Evolutionary conservation across 1,140 invertebrate species (phyloP).

Genomic region (Macrobrachium nipponense): DNA sequence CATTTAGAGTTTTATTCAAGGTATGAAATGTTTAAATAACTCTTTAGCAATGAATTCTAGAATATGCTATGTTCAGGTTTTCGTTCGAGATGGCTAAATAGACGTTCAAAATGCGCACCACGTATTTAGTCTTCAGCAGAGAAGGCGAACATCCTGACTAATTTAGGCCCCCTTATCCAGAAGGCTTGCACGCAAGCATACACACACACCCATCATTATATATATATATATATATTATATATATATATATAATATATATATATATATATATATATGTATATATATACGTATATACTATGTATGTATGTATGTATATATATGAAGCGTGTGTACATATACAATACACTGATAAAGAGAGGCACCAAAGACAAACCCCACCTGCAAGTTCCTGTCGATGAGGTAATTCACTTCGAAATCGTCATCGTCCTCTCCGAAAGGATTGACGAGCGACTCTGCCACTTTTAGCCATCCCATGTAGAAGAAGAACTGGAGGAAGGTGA

Average conservation of each 20-base stretch:
- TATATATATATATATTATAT: background rate
- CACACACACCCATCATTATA: too few species aligned
- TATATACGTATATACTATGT: background rate
- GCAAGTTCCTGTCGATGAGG: conserved; percentile 88
- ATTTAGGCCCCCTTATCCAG: too few species aligned
- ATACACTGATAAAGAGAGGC: background rate
- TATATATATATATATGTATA: conserved; percentile 8
- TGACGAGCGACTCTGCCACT: conserved; percentile 87
- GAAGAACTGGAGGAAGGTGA: conserved; percentile 81
- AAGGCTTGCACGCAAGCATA: too few species aligned
- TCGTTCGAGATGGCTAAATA: too few species aligned
- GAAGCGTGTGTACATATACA: background rate
- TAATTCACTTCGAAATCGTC: conserved; percentile 88
- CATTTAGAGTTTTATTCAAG: too few species aligned
- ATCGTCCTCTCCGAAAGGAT: conserved; percentile 92
- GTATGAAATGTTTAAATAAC: too few species aligned
- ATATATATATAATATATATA: background rate
- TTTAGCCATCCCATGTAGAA: conserved; percentile 94
- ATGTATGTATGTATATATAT: too few species aligned
- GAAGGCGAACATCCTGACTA: too few species aligned
- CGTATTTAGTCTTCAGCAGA: too few species aligned
- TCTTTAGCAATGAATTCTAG: too few species aligned
- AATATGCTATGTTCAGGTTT: too few species aligned
- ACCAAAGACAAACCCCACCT: conserved; percentile 66
- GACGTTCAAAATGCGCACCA: too few species aligned